Evolutionary conservation across 1,140 invertebrate genomes (phyloP).

Genomic region (Amphibalanus amphitrite): DNA sequence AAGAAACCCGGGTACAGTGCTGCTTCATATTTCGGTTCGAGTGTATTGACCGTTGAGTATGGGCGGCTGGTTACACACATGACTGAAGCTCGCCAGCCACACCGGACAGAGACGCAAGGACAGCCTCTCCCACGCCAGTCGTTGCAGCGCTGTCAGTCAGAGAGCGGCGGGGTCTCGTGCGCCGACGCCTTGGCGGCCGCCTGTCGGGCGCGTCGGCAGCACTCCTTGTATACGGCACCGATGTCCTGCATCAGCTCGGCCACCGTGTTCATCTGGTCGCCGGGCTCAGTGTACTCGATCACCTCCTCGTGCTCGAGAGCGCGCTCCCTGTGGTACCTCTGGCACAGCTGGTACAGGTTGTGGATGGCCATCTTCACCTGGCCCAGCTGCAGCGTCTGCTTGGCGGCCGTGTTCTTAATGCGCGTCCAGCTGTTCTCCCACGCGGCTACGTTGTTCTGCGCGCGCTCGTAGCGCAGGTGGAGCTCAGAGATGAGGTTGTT

Average conservation of each 20-base stretch:
- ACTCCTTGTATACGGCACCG: neutral
- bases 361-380: slow-evolving; percentile 18
- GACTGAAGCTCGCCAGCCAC: no score
- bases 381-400: slow-evolving; percentile 16
- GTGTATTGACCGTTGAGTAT: no score
- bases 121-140: no score
- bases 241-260: neutral
- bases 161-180: no score
- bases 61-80: no score
- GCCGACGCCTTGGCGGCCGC: no score
- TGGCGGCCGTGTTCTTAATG: slow-evolving; percentile 19
- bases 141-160: no score
- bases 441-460: slow-evolving; percentile 9
- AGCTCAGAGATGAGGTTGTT: slow-evolving; percentile 18
- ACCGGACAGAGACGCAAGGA: no score
- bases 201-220: no score
- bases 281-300: neutral
- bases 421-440: slow-evolving; percentile 14
- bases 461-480: slow-evolving; percentile 9
- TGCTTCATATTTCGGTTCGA: no score
- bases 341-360: slow-evolving; percentile 15
- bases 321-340: slow-evolving; percentile 7
- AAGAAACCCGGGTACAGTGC: no score
- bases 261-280: neutral
- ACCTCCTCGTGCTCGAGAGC: neutral